Base-by-base conservation (phyloP, 2,888 invertebrate species). In the Anorthoa munda region DNA sequence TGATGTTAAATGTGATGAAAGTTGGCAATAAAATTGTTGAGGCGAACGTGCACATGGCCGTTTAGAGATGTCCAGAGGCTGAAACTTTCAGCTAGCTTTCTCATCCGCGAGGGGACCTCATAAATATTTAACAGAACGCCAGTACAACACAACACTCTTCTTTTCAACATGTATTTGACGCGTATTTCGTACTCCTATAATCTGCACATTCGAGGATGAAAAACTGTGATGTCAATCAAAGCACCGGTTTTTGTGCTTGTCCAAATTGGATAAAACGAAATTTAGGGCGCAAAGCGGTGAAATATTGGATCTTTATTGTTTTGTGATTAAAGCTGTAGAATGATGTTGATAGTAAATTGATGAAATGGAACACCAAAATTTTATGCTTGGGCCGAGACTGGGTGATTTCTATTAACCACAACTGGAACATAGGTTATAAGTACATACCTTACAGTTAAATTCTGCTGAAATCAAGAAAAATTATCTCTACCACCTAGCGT, bases 91-190 rank as follows among this genome's bases (percentile, higher is more conserved):
- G 86, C 86, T 87, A 87, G 87, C 89, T 86, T 91, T 92, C 91
- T 89, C 89, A 86, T 83, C 78, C 86, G 81, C 82, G 73, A 78
- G 77, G 83, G 77, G 82, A 84, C 75, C 88, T 92, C 92, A 92
- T 92, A 92, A 92, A 92, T 92, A 92, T 92, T 91, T 89, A 92
- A 90, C 88, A 89, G 88, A 79, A 90, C 88, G 87, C 85, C 88
- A 86, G 89, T 90, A 87, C 85, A 86, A 82, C 87, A 70, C 84
- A 69, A 86, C 88, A 85, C 85, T 91, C 91, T 92, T 91, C 91
- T 92, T 91, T 90, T 79, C 81, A 85, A 90, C 67, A 13, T 82
- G 60, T 75, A 79, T 81, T 81, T 83, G 83, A 75, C 70, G 66
- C 64, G 72, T 89, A 87, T 90, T 83, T 72, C 45, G 86, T 88